Evolutionary conservation across 2,113 vertebrate genomes (phyloP).

Genomic region (Aldabrachelys gigantea): DNA sequence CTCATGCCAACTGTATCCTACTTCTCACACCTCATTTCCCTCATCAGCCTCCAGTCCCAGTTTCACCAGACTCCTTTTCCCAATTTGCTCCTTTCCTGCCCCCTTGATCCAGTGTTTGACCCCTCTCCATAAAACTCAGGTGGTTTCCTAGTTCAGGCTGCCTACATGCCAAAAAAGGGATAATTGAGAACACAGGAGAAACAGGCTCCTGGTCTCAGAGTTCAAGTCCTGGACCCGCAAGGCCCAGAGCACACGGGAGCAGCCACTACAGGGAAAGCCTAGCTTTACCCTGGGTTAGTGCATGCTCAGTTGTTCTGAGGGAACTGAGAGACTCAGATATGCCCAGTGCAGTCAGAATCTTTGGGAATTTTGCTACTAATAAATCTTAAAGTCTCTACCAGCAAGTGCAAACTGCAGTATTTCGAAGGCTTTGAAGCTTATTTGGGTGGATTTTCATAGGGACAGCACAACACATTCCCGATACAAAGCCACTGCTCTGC

Average conservation of each 20-base stretch:
- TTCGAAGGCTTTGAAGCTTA: neutral
- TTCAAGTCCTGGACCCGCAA: neutral
- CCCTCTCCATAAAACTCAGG: neutral
- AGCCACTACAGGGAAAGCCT: neutral
- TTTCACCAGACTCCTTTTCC: no score
- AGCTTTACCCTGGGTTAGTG: neutral
- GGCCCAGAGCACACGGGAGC: neutral
- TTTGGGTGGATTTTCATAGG: neutral
- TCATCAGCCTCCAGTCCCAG: neutral
- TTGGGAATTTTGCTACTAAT: no score
- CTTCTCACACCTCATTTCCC: neutral
- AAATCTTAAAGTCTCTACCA: neutral
- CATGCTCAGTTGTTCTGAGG: neutral
- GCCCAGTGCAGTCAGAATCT: neutral
- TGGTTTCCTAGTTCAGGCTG: neutral
- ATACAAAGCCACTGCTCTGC: neutral
- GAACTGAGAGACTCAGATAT: neutral
- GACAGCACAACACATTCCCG: neutral
- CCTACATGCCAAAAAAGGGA: neutral
- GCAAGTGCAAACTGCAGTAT: neutral
- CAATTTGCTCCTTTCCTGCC: no score
- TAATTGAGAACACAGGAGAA: neutral
- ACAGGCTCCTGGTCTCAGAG: neutral
- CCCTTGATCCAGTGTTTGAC: neutral
- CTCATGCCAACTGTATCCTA: neutral